Evolutionary conservation across 2,797 vertebrate genomes (phyloP), one percentile per base, ranked within the genome.

Genomic region (Sebastes itinus): DNA sequence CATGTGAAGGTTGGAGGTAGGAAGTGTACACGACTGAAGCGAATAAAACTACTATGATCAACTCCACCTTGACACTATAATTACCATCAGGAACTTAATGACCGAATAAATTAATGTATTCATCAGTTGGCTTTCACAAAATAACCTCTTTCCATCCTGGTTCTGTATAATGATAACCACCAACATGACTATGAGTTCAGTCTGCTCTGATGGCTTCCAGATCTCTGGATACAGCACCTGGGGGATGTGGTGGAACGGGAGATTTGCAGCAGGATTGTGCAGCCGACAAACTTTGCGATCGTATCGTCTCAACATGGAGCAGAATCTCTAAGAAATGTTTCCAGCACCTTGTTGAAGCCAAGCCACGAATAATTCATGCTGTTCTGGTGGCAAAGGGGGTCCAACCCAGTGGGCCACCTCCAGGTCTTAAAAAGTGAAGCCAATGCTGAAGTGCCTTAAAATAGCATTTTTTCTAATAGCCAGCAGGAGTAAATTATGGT

Each of bases 221-320:
- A 72, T 64, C 67, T 60, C 23, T 27, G 23, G n/a, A 72, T 54
- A 56, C 20, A 71, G 55, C n/a, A 27, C 28, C 42, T 75, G 65
- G 59, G 60, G 28, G 33, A 70, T 79, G 38, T 42, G 38, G 38
- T 42, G 75, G 30, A 91, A 84, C 7, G 12, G 75, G 78, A 87
- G 74, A 87, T 84, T 89, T 12, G 1, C 72, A 89, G 81, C 63
- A 88, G 80, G 75, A 85, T 89, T 85, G 75, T 90, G 75, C 62
- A 89, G 78, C 88, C n/a, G 46, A 87, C 58, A 89, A 92, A 87
- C 73, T 85, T 38, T 0, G 8, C 89, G 87, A 89, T 87, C 73
- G 68, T 49, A 69, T 88, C 46, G 80, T 84, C 61, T 90, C 77
- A 81, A 75, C 79, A 89, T 88, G 23, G 63, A 60, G 1, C 23